Base-by-base conservation (phyloP, 1,140 invertebrate genomes). In the Euura lappo region DNA sequence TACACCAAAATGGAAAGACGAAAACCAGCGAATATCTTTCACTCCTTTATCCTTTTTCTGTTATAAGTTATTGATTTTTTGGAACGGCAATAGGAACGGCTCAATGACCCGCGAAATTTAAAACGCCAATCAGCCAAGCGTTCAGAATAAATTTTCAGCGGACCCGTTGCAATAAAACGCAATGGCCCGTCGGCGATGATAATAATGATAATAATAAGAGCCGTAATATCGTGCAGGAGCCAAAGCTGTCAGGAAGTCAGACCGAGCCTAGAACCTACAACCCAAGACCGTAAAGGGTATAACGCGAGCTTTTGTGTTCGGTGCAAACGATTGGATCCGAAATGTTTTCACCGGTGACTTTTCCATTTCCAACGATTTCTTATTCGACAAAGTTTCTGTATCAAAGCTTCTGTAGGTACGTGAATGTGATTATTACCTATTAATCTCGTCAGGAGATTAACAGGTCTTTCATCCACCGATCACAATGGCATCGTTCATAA, bases 61-160 rank as follows among this genome's bases (percentile, higher is more conserved):
- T 60, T 60, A 60, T 60, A 60, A 60, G 51, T 60, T 60, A 60
- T 60, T 60, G 51, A 60, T 60, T 60, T 60, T 28, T 60, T n/a
- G 10, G 8, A 60, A 60, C 10, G 51, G 10, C 51, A 60, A 68
- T 10, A 74, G 43, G 71, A 69, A 28, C 42, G 47, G 66, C 46
- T 51, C 78, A 84, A 85, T 84, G 83, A 80, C 72, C 79, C 79
- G 81, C 78, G 77, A 85, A 85, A 85, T 85, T 85, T 83, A 82
- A 82, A 84, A 83, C 77, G 79, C 82, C 83, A 85, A 84, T 85
- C 84, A 85, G 78, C 75, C 74, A 72, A 80, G 77, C 78, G 79
- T 80, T 79, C 75, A 79, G 80, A 78, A 84, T 82, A 83, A 78
- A 79, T 79, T 28, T 78, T 77, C 46, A 13, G 43, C 71, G 77